phyloP scores from a whole-genome alignment of 2,797 vertebrate genomes.

The Acanthornis magna region DNA sequence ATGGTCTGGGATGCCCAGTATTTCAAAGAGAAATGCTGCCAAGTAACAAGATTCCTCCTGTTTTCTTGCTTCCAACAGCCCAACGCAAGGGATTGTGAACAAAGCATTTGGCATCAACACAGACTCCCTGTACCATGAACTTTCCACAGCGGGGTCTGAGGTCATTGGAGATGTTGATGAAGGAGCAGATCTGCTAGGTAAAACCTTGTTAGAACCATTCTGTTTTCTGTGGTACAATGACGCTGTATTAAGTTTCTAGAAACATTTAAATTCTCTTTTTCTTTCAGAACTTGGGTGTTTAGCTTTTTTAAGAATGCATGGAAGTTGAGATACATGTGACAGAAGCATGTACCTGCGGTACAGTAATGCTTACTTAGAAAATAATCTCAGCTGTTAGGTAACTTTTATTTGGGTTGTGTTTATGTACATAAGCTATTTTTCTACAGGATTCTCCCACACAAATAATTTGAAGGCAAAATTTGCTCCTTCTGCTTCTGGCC shows the following conservation, averaged over 20 bases:
- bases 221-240: background rate
- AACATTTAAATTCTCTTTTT: background rate
- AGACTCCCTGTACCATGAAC: slow-evolving; percentile 95
- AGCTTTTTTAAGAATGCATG: background rate
- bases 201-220: background rate
- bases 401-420: background rate
- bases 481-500: background rate
- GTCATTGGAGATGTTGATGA: slow-evolving; percentile 98
- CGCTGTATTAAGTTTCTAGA: background rate
- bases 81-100: slow-evolving; percentile 97
- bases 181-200: slow-evolving; percentile 96
- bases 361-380: background rate
- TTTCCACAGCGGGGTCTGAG: slow-evolving; percentile 94
- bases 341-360: background rate
- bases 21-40: background rate
- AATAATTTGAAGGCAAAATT: background rate
- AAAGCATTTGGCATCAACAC: slow-evolving; percentile 99
- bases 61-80: slow-evolving; percentile 74
- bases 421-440: background rate
- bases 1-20: background rate
- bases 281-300: background rate
- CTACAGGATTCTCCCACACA: background rate
- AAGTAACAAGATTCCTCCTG: background rate
- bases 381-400: background rate
- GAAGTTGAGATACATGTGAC: background rate